Percentiles rank a stretch among this genome's conserved stretches.
Conservation (phyloP, 2,888 invertebrate species). For the Elysia crispata region DNA sequence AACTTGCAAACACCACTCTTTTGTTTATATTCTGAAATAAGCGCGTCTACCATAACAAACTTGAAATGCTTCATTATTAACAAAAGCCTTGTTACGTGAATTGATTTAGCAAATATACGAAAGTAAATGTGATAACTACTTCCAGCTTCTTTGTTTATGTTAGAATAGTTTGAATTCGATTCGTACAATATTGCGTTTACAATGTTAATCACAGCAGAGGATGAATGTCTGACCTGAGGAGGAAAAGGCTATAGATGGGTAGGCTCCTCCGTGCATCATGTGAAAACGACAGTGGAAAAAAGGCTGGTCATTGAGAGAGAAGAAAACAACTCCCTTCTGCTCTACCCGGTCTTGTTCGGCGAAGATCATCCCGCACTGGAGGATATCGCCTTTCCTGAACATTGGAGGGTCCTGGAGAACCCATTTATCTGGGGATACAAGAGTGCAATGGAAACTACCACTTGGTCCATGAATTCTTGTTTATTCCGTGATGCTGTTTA, state of each 20-base stretch:
- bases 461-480: no score
- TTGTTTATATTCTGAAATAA: no score
- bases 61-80: no score
- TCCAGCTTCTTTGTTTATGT: no score
- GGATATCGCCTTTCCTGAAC: conserved; percentile 45
- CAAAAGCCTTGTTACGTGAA: no score
- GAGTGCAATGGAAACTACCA: not conserved
- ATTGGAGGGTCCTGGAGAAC: conserved; percentile 32
- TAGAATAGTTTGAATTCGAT: no score
- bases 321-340: conserved; percentile 51
- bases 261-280: conserved; percentile 53
- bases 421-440: conserved; percentile 38
- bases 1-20: no score
- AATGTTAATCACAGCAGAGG: not conserved
- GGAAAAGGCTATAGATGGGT: conserved; percentile 54
- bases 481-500: no score
- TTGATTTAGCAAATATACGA: no score
- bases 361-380: conserved; percentile 51
- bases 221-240: conserved; percentile 48
- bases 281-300: conserved; percentile 50
- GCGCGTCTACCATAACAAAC: no score
- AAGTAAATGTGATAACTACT: no score
- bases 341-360: conserved; percentile 44
- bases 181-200: no score
- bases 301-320: conserved; percentile 44